These are phyloP conservation scores for Salminus brasiliensis DNA, from an alignment of 2,113 vertebrate species.

Conservation along the genomic window DNA sequence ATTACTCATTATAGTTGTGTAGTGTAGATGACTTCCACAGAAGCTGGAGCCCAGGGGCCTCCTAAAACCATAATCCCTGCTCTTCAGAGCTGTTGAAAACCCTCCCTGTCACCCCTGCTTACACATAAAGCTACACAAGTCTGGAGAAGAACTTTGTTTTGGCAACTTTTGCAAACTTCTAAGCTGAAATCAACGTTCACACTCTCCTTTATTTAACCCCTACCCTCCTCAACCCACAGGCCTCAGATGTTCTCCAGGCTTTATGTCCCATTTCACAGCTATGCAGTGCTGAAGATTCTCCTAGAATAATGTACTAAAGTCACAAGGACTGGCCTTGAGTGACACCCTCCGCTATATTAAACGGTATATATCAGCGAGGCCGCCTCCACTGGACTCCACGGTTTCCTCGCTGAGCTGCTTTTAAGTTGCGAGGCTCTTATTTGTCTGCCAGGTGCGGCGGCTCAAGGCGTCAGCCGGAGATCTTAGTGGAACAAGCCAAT, in stretches of 20 bases:
- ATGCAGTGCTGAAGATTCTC: background rate
- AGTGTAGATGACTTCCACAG: no score
- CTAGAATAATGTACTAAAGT: background rate
- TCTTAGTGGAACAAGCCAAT: slow-evolving; percentile 38
- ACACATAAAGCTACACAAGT: no score
- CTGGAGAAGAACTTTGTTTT: no score
- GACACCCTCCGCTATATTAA: slow-evolving; percentile 16
- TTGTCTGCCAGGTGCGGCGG: slow-evolving; percentile 37
- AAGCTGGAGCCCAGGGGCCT: no score
- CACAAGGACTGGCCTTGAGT: background rate
- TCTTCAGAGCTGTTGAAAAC: no score
- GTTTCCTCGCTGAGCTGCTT: slow-evolving; percentile 35
- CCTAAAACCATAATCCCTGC: no score
- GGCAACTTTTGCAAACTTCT: no score
- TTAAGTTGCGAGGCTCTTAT: slow-evolving; percentile 40
- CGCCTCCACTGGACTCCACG: background rate
- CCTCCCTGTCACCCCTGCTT: no score
- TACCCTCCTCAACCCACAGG: background rate
- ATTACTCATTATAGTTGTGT: no score
- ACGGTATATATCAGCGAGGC: background rate
- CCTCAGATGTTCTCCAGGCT: background rate
- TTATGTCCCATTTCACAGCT: background rate
- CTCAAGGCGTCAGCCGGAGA: slow-evolving; percentile 30
- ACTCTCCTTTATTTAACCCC: background rate
- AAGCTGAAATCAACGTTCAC: no score